Evolutionary conservation across 2,113 vertebrate genomes (phyloP).

Genomic region (Lophochroa leadbeateri): DNA sequence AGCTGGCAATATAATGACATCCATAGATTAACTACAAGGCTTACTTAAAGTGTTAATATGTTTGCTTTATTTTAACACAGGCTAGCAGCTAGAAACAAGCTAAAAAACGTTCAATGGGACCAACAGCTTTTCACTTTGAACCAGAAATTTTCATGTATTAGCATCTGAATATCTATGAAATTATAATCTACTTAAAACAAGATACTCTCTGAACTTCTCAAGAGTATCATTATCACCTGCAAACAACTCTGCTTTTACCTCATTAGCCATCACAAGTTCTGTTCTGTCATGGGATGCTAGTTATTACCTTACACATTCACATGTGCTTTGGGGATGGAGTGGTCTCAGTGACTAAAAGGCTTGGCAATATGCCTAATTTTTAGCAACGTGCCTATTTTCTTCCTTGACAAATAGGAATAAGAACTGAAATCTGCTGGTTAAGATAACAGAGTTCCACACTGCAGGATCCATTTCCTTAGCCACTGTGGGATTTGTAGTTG

Average conservation of each 20-base stretch:
- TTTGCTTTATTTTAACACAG: not conserved
- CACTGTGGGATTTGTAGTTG: not conserved
- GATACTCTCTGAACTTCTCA: not conserved
- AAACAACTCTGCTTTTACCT: not conserved
- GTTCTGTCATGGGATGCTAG: not conserved
- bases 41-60: not conserved
- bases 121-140: not conserved
- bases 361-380: not conserved
- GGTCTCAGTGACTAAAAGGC: not conserved
- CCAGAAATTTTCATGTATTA: not conserved
- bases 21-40: not conserved
- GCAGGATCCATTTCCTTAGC: not conserved
- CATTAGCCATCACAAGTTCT: not conserved
- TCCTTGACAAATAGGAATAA: not conserved
- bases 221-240: not conserved
- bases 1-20: not conserved
- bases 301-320: not conserved
- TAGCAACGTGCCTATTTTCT: not conserved
- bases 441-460: not conserved
- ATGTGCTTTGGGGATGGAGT: not conserved
- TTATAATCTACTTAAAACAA: not conserved
- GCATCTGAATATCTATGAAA: not conserved
- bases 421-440: not conserved
- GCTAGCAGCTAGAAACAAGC: not conserved
- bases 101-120: not conserved